A percentile compares a stretch with the other conserved stretches of the same genome.
Conservation (phyloP, 2,888 invertebrate species). For the Hoplodrina blanda region DNA sequence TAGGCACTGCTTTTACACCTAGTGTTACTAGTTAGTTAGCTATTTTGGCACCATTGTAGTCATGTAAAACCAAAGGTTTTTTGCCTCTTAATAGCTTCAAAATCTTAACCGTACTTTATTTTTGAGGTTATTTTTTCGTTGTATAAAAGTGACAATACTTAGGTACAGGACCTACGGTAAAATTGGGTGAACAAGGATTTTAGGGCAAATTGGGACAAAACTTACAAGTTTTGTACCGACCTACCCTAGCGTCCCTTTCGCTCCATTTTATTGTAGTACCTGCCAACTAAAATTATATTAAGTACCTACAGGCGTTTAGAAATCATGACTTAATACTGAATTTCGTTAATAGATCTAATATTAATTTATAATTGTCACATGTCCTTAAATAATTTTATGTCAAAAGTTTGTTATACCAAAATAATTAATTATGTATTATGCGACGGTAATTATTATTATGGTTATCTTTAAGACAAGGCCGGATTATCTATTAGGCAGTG, state of each 20-base stretch:
- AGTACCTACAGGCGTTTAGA: slow-evolving; percentile 2
- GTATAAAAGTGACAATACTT: neutral
- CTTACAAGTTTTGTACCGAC: neutral
- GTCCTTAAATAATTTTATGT: slow-evolving; percentile 23
- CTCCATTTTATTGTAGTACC: neutral
- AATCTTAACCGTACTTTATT: slow-evolving; percentile 3
- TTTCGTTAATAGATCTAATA: slow-evolving; percentile 31
- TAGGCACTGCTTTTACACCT: slow-evolving; percentile 61
- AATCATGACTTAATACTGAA: slow-evolving; percentile 47
- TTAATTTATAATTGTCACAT: slow-evolving; percentile 16
- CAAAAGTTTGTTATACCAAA: slow-evolving; percentile 12
- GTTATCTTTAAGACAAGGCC: neutral
- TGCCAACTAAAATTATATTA: neutral
- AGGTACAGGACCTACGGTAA: neutral
- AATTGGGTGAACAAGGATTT: neutral
- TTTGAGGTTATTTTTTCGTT: slow-evolving; percentile 8
- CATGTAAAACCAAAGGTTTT: slow-evolving; percentile 53
- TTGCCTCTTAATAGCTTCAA: slow-evolving; percentile 55
- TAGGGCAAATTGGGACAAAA: neutral
- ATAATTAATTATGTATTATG: slow-evolving; percentile 13
- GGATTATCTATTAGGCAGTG: too few relatives aligned
- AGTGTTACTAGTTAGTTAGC: slow-evolving; percentile 55
- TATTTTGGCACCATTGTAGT: slow-evolving; percentile 67
- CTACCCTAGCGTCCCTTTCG: neutral
- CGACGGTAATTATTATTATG: neutral